phyloP scores from a whole-genome alignment of 2,888 invertebrate species.

The Volucella bombylans region DNA sequence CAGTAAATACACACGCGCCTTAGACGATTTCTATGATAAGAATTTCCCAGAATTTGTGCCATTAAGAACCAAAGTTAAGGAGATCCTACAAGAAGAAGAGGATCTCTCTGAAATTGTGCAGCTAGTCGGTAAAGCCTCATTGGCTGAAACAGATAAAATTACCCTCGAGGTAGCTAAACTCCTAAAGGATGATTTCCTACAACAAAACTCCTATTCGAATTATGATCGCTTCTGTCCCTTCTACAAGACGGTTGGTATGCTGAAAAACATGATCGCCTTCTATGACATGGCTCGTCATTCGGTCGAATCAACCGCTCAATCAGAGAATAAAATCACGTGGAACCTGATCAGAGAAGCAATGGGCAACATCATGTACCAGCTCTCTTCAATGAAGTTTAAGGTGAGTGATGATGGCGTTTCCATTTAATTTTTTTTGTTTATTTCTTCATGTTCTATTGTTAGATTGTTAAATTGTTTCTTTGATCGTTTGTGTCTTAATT shows the following conservation, averaged over 20 bases:
- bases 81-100: constrained; percentile 98
- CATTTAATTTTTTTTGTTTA: constrained; percentile 8
- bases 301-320: constrained; percentile 98
- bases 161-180: constrained; percentile 98
- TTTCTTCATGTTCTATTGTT: constrained; percentile 48
- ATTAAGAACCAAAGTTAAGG: constrained; percentile 94
- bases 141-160: constrained; percentile 99
- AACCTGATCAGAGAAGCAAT: constrained; percentile 97
- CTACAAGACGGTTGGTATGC: constrained; percentile 99
- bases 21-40: constrained; percentile 99
- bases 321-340: constrained; percentile 99
- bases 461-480: constrained; percentile 41
- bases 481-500: background rate
- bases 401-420: constrained; percentile 82
- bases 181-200: constrained; percentile 99
- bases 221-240: constrained; percentile 99
- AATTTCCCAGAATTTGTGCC: constrained; percentile 98
- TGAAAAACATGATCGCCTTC: constrained; percentile 97
- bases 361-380: constrained; percentile 96
- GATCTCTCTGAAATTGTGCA: constrained; percentile 99
- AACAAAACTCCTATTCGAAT: constrained; percentile 98
- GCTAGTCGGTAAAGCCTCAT: constrained; percentile 98
- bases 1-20: constrained; percentile 98
- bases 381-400: constrained; percentile 99
- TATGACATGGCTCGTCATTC: constrained; percentile 98